Evolutionary conservation across 92 coral and sea anemone species (phyloP).

Genomic region (Isaurus tuberculatus): DNA sequence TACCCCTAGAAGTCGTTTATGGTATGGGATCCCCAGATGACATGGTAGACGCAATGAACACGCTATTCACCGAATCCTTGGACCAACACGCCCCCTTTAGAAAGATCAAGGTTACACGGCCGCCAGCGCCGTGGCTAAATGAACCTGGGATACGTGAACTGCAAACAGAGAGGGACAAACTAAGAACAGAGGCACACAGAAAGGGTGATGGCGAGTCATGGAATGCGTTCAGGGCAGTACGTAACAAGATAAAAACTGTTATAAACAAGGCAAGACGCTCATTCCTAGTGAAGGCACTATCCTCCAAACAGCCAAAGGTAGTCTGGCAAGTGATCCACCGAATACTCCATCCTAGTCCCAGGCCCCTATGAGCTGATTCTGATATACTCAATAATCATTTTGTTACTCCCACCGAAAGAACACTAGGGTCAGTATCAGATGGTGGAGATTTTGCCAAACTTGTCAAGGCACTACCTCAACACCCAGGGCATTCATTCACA

Average conservation of each 20-base stretch:
- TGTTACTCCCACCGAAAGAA: constrained; percentile 57
- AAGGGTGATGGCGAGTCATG: constrained; percentile 51
- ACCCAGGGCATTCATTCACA: constrained; percentile 7
- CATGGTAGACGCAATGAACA: constrained; percentile 51
- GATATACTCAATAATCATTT: constrained; percentile 49
- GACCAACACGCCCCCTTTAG: constrained; percentile 66
- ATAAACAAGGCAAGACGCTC: constrained; percentile 55
- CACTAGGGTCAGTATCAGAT: constrained; percentile 41
- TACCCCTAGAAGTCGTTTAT: constrained; percentile 50
- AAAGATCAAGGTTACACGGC: constrained; percentile 69
- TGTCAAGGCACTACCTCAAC: constrained; percentile 20
- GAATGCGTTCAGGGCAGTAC: constrained; percentile 61
- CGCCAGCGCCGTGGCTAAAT: constrained; percentile 76
- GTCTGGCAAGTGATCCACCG: constrained; percentile 75
- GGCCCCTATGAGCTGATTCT: constrained; percentile 53
- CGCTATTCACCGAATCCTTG: constrained; percentile 59
- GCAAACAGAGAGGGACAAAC: constrained; percentile 58
- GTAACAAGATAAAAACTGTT: constrained; percentile 62
- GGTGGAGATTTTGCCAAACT: constrained; percentile 33
- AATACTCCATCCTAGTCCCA: constrained; percentile 63
- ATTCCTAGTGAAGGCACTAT: constrained; percentile 53
- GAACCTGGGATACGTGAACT: constrained; percentile 57
- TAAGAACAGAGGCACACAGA: constrained; percentile 50
- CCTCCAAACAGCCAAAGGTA: constrained; percentile 68
- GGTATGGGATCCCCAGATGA: constrained; percentile 62